Conservation (phyloP, 2,113 vertebrate species). For the Oryzias javanicus region DNA sequence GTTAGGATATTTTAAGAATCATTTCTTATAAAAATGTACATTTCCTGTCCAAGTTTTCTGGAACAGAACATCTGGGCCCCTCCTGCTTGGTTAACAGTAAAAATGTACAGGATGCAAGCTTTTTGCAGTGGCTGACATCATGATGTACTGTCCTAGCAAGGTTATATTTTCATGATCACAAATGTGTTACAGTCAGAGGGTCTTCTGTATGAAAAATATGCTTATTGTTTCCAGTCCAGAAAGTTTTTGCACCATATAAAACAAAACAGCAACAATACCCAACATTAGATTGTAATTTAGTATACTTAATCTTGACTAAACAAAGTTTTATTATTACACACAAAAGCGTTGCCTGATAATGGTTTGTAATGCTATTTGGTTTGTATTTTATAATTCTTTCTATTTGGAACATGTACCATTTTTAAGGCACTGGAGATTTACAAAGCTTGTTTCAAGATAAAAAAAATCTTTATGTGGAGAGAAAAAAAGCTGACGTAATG, state of each 20-base stretch:
- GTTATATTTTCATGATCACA: not conserved
- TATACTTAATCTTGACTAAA: no score
- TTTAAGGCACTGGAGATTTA: slow-evolving; percentile 10
- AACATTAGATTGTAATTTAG: no score
- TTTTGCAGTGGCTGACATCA: not conserved
- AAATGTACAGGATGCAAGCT: not conserved
- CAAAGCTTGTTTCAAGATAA: slow-evolving; percentile 10
- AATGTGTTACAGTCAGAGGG: not conserved
- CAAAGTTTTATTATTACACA: no score
- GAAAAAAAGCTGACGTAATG: slow-evolving; percentile 12
- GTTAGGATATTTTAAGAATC: no score
- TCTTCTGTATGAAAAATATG: not conserved
- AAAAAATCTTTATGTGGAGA: slow-evolving; percentile 5
- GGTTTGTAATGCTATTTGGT: no score
- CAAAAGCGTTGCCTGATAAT: no score
- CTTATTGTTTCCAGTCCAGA: not conserved
- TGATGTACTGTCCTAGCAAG: not conserved
- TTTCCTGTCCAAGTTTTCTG: not conserved
- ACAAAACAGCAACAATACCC: no score
- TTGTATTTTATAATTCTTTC: no score
- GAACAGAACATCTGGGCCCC: not conserved
- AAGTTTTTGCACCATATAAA: no score
- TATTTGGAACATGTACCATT: no score
- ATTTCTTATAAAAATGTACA: not conserved
- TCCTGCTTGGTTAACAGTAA: slow-evolving; percentile 6